phyloP scores from a whole-genome alignment of 2,113 vertebrate genomes.

The Periophthalmodon schlosseri region DNA sequence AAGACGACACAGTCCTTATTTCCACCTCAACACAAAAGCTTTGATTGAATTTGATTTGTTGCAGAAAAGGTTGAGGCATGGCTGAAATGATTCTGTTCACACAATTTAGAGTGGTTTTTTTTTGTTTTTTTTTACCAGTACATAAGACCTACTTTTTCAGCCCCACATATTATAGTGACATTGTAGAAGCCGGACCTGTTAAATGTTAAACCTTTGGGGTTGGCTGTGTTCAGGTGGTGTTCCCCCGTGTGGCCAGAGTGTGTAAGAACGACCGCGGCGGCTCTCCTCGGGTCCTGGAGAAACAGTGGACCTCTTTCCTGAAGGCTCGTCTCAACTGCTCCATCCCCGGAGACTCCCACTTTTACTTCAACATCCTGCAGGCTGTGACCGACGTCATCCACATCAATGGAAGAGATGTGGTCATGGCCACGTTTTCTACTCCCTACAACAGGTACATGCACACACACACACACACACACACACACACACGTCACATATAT shows the following conservation, averaged over 20 bases:
- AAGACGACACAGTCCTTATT: neutral
- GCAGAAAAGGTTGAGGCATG: neutral
- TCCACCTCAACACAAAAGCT: neutral
- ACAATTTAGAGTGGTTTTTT: neutral
- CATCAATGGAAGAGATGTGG: slow-evolving; percentile 89
- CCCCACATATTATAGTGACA: neutral
- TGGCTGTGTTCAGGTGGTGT: slow-evolving; percentile 84
- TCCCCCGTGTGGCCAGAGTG: slow-evolving; percentile 94
- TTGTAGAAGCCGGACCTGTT: neutral
- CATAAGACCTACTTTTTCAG: neutral
- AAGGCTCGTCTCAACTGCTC: slow-evolving; percentile 97
- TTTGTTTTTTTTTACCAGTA: neutral
- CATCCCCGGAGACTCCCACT: slow-evolving; percentile 96
- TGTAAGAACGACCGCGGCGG: slow-evolving; percentile 97
- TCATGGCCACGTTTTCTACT: slow-evolving; percentile 97
- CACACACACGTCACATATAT: no score
- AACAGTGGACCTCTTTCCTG: slow-evolving; percentile 98
- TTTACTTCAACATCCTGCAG: slow-evolving; percentile 98
- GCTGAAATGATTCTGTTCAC: neutral
- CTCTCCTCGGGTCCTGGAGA: slow-evolving; percentile 96
- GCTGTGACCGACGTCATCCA: slow-evolving; percentile 93
- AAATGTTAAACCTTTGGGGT: neutral
- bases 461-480: neutral
- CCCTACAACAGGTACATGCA: slow-evolving; percentile 93
- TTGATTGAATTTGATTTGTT: neutral